Base-by-base conservation (phyloP, 2,888 invertebrate genomes). In the Thereva unica region DNA sequence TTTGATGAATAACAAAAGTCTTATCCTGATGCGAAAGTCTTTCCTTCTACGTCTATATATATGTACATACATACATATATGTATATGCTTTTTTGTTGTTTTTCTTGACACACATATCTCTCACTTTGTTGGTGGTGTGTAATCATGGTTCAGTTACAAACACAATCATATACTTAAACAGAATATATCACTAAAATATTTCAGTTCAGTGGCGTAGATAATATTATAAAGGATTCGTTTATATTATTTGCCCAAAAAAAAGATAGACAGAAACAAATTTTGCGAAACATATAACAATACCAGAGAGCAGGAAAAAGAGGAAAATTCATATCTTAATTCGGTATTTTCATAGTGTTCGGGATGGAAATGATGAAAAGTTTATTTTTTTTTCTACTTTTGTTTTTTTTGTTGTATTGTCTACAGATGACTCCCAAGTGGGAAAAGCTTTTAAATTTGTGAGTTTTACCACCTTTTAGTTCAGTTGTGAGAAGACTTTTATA, bases 401-500 rank as follows among this genome's bases (percentile, higher is more conserved):
- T 23, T 23, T 4, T 10, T 7, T 35, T 55, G 35, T 49, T 6
- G 12, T 12, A 35, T 47, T 49, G 35, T 59, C 37, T 59, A 49
- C 49, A 59, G 35, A 47, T 35, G 38, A 45, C 34, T 44, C 8
- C 55, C 49, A 10, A 37, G 49, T 47, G 47, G 49, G 47, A 59
- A 59, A 59, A 59, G 59, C 59, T 59, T 38, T 59, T 44, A 41
- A 59, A 59, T 12, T 49, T 40, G 59, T 37, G 10, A 49, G 40
- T 23, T 59, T 59, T 47, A 47, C 69, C 66, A 72, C 67, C 69
- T 72, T 72, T 71, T 71, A 69, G 71, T 61, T 76, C 75, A 79
- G 79, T 79, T 75, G 68, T 76, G 74, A 77, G 76, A 78, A 78
- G 79, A 78, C 75, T 74, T 76, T 74, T 74, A 74, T 76, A 75